Conservation (phyloP, 2,113 vertebrate species). For the Sarotherodon lohbergeri region DNA sequence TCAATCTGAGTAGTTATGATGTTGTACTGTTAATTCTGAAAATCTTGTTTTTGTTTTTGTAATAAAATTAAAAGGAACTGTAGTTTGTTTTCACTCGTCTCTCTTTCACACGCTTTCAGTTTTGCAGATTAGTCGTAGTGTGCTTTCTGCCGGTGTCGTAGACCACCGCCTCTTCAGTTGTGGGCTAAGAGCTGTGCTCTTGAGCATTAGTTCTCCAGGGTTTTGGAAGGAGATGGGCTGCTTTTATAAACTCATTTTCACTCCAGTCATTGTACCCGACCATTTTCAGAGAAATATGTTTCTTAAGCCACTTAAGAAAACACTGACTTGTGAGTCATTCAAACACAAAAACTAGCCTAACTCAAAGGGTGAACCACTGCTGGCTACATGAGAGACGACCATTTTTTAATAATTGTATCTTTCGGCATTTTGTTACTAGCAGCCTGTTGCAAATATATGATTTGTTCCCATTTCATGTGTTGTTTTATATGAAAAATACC, state of each 20-base stretch:
- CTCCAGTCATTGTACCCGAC: background rate
- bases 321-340: background rate
- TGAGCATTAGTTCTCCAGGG: background rate
- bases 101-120: background rate
- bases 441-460: background rate
- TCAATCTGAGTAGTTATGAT: background rate
- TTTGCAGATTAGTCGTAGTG: background rate
- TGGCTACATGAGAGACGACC: background rate
- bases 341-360: background rate
- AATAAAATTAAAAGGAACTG: conserved; percentile 67
- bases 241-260: background rate
- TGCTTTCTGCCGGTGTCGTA: background rate
- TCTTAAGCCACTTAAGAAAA: background rate
- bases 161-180: background rate
- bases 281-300: background rate
- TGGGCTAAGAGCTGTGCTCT: background rate
- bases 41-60: conserved; percentile 63
- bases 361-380: background rate
- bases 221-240: background rate
- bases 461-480: background rate
- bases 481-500: background rate
- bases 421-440: background rate
- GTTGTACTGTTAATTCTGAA: conserved; percentile 31
- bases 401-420: background rate
- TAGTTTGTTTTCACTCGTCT: conserved; percentile 1